Conservation (phyloP, 2,113 vertebrate genomes). For the Saguinus imperator region DNA sequence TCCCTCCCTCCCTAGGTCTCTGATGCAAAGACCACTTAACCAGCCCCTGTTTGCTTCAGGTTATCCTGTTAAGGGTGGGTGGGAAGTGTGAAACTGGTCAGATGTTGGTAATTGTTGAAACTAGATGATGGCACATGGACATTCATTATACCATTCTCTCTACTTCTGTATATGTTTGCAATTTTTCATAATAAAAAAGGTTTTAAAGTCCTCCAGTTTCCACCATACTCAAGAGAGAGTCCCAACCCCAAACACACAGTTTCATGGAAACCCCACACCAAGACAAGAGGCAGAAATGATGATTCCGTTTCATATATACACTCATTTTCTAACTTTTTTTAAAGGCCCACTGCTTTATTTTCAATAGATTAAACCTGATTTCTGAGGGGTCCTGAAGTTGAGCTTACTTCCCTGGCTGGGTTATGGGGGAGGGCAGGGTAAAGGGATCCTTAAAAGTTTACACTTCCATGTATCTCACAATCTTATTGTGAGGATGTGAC, state of each 20-base stretch:
- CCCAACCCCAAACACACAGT: conserved; percentile 29
- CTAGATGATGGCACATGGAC: not conserved
- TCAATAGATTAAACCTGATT: conserved; percentile 70
- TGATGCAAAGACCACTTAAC: not conserved
- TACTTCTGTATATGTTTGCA: conserved; percentile 73
- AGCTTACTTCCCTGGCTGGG: conserved; percentile 63
- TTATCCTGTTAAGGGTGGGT: not conserved
- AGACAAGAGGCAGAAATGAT: conserved; percentile 55
- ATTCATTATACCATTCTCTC: conserved; percentile 58
- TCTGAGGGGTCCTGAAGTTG: conserved; percentile 66
- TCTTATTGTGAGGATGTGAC: conserved; percentile 71
- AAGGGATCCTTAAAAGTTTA: conserved; percentile 74
- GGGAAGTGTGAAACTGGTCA: not conserved
- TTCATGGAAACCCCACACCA: conserved; percentile 43
- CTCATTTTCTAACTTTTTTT: conserved; percentile 76
- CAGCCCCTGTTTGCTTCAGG: not conserved
- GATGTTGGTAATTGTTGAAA: not conserved
- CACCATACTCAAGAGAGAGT: conserved; percentile 49
- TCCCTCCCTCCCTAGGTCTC: conserved; percentile 3
- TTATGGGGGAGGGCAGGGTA: conserved; percentile 65
- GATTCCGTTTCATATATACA: conserved; percentile 57
- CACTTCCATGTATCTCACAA: conserved; percentile 76
- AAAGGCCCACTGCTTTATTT: conserved; percentile 73
- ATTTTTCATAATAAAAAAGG: conserved; percentile 76
- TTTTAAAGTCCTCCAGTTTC: conserved; percentile 56